These are phyloP conservation scores for Andrena cerasifolii DNA, from an alignment of 1,140 invertebrate species.

Conservation along the genomic window DNA sequence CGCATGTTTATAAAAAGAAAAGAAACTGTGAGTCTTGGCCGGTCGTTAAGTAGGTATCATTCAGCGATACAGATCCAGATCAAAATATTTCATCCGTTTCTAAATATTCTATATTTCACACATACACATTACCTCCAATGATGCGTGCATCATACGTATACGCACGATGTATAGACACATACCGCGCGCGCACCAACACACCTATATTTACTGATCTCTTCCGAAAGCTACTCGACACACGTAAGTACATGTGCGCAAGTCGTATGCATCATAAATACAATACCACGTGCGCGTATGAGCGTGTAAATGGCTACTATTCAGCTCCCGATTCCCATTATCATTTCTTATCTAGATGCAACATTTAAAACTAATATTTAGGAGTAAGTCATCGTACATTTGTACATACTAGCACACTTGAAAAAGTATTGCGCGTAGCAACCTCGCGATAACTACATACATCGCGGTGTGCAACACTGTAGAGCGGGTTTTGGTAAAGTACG, in stretches of 20 bases:
- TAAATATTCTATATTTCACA: no score
- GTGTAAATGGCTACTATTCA: slow-evolving; percentile 3
- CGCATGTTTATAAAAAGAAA: not conserved
- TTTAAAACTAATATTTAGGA: not conserved
- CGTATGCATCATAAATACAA: not conserved
- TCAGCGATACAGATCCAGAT: not conserved
- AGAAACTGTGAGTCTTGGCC: not conserved
- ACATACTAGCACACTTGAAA: no score
- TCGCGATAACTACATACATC: no score
- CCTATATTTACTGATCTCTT: not conserved
- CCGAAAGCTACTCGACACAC: not conserved
- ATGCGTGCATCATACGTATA: no score
- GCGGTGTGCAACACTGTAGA: no score
- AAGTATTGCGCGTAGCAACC: no score
- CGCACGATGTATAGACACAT: no score
- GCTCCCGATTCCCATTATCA: slow-evolving; percentile 2
- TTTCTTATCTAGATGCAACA: not conserved
- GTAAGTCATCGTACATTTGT: no score
- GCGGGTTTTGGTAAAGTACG: not conserved
- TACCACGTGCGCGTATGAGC: not conserved
- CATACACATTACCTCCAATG: no score
- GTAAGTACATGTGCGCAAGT: no score
- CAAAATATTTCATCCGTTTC: not conserved
- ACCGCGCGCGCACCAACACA: not conserved
- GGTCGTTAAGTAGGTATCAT: not conserved